Evolutionary conservation across 30 jellyfish, hydroid and myxozoan species (phyloP), one percentile per base, ranked within the genome.

Genomic region (Aurelia aurita): DNA sequence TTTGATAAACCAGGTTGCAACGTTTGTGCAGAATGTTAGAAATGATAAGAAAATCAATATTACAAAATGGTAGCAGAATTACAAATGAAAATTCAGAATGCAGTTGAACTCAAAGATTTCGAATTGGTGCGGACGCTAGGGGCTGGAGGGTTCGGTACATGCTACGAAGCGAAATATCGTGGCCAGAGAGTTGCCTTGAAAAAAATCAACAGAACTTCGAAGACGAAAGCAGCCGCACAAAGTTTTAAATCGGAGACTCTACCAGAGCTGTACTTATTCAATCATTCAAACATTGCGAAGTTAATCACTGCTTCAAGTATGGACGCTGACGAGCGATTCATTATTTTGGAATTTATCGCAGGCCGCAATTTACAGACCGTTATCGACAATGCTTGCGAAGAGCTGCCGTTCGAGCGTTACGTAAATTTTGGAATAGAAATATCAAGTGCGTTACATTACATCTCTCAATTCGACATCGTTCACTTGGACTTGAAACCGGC

Each of bases 121-220:
- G 87, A 85, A 19, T 34, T 86, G 45, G 54, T 86, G 32, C 86
- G 94, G 27, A 77, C 89, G 29, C 87, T 91, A 18, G 98, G 98
- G 47, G 58, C 91, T 1, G 98, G 98, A 21, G 98, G 98, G 6
- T 91, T 91, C 73, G 98, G 98, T n/a, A 91, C 98, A 3, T 91
- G 98, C 83, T 91, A 84, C 87, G 88, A 91, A 71, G 98, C 98
- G 21, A 66, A 47, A 4, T 80, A 78, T 49, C 53, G 63, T 15
- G 86, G 80, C 3, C 80, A 57, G 59, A 84, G 72, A 8, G 93
- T 85, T 16, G 94, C 96, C 29, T 26, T 91, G 79, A 91, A 91
- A 73, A 91, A 78, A 54, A 73, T 91, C 69, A 86, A 91, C 58
- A 78, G 92, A 55, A 91, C 98, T 5, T 53, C 96, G 53, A 91